A percentile compares a stretch with the other conserved stretches of the same genome.
phyloP scores from a whole-genome alignment of 2,113 vertebrate species.

The human region DNA sequence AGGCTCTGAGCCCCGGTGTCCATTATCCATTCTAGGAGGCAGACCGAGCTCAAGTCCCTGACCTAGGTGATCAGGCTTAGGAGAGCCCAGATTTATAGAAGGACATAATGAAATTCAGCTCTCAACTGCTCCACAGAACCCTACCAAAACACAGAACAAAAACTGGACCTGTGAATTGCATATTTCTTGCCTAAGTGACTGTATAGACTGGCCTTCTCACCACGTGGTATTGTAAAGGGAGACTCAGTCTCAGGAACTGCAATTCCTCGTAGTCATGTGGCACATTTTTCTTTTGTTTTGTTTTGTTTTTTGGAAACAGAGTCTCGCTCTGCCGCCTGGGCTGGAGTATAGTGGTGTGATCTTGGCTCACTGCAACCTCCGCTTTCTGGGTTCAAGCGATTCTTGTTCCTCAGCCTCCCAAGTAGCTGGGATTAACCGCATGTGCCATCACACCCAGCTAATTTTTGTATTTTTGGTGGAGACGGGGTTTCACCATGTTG shows the following conservation, averaged over 20 bases:
- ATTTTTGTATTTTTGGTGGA: too few relatives aligned
- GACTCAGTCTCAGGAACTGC: background rate
- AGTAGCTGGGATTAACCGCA: too few relatives aligned
- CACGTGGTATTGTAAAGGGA: background rate
- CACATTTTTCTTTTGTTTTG: background rate
- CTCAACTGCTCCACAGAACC: too few relatives aligned
- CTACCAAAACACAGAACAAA: background rate
- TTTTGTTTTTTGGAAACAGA: too few relatives aligned
- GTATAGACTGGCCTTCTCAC: background rate
- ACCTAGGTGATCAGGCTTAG: background rate
- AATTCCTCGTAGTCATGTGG: background rate
- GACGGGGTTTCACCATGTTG: too few relatives aligned
- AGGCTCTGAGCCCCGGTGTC: fast-evolving
- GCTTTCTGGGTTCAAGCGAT: too few relatives aligned
- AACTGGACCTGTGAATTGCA: background rate
- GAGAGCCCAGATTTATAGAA: fast-evolving
- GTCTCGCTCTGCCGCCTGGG: too few relatives aligned
- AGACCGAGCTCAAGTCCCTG: background rate
- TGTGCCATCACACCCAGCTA: too few relatives aligned
- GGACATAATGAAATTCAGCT: background rate
- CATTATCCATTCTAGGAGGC: fast-evolving
- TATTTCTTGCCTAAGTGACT: background rate
- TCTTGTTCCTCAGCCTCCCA: too few relatives aligned
- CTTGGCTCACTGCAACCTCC: too few relatives aligned
- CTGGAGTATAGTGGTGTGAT: too few relatives aligned